Conservation (phyloP, 1,140 invertebrate species). For the Oscheius sp. region DNA sequence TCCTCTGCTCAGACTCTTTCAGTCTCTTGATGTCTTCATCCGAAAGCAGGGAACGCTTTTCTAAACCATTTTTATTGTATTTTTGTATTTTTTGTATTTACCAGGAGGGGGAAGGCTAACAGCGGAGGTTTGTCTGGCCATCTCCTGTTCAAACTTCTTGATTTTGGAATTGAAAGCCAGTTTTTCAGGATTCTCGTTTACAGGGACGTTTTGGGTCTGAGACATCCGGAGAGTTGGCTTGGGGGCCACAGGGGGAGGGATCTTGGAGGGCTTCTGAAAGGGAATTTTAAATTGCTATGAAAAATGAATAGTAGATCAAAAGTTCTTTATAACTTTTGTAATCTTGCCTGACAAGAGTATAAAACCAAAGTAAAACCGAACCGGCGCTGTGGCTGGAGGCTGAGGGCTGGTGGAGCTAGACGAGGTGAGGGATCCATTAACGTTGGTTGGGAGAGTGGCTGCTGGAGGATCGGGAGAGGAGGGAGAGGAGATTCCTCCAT, state of each 20-base stretch:
- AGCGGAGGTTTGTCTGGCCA: neutral
- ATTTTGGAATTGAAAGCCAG: conserved; percentile 34
- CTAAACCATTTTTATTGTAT: conserved; percentile 3
- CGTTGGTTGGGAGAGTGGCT: neutral
- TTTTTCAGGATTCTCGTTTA: conserved; percentile 24
- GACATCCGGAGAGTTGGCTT: conserved; percentile 35
- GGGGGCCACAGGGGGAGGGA: conserved; percentile 47
- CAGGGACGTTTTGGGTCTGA: conserved; percentile 20
- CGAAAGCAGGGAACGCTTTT: conserved; percentile 1
- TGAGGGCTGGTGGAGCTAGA: neutral
- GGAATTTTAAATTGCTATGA: neutral
- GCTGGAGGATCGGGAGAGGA: neutral
- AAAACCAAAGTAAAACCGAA: neutral
- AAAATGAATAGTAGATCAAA: neutral
- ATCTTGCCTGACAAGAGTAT: neutral
- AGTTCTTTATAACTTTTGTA: neutral
- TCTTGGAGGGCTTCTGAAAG: conserved; percentile 30
- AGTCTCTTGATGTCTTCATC: conserved; percentile 25
- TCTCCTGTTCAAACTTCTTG: conserved; percentile 38
- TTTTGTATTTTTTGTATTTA: conserved; percentile 17
- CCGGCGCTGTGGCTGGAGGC: neutral
- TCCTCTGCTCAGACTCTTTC: conserved; percentile 22
- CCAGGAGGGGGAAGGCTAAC: neutral
- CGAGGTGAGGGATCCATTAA: neutral
- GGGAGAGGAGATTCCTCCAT: neutral